Percentiles rank a stretch among this genome's conserved stretches.
These are phyloP conservation scores for Mobula hypostoma DNA, from an alignment of 2,113 vertebrate genomes.

Conservation along the genomic window DNA sequence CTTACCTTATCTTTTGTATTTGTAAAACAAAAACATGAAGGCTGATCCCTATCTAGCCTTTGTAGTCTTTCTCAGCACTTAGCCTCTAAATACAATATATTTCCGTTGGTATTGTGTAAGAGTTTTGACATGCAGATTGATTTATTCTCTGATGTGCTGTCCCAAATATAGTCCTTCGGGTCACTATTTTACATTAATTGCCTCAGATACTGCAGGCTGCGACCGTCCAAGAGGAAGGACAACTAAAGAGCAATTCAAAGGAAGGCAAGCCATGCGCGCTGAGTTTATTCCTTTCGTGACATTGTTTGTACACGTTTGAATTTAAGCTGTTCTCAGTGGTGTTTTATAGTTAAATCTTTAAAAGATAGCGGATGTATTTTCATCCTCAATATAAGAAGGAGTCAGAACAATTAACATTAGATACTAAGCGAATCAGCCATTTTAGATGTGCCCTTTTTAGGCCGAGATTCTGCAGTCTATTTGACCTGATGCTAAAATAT, in stretches of 20 bases:
- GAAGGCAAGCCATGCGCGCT: not conserved
- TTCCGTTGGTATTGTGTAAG: slow-evolving; percentile 35
- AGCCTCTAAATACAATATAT: slow-evolving; percentile 37
- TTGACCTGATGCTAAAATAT: slow-evolving; percentile 11
- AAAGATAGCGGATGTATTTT: not conserved
- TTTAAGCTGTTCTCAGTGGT: not conserved
- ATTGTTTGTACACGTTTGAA: not conserved
- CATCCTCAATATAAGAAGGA: not conserved
- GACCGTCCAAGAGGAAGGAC: not conserved
- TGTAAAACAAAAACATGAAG: slow-evolving; percentile 29
- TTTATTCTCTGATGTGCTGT: not conserved
- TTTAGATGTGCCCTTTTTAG: not conserved
- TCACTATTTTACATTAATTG: not conserved
- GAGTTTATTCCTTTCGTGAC: not conserved
- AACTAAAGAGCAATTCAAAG: not conserved
- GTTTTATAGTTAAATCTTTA: not conserved
- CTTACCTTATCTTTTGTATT: slow-evolving; percentile 32
- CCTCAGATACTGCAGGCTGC: not conserved
- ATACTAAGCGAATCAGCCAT: not conserved
- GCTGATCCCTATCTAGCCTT: slow-evolving; percentile 20
- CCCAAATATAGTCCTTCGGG: not conserved
- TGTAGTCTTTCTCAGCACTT: slow-evolving; percentile 34
- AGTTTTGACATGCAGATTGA: slow-evolving; percentile 7
- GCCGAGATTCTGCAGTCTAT: not conserved
- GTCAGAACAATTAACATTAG: not conserved